A percentile compares a stretch with the other conserved stretches of the same genome.
These are phyloP conservation scores for Crambe crambe DNA, from an alignment of 37 sponge, comb jelly and placozoan species.

Conservation along the genomic window DNA sequence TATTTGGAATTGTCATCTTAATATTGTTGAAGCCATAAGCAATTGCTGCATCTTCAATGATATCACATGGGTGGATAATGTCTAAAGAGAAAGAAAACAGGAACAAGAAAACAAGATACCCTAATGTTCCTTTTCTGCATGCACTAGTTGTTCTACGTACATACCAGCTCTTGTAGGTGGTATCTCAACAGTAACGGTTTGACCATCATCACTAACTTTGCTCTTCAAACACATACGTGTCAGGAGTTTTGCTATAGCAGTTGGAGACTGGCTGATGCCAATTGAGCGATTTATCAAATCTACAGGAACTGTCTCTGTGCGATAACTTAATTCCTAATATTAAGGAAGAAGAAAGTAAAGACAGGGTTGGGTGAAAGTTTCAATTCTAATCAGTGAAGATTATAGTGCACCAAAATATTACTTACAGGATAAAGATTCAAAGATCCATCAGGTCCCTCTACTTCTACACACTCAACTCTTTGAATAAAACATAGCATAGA, in stretches of 20 bases:
- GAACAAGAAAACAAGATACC: no score
- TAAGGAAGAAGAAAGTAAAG: no score
- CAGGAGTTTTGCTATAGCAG: conserved; percentile 69
- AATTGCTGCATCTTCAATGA: conserved; percentile 95
- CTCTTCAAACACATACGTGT: conserved; percentile 89
- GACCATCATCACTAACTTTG: conserved; percentile 46
- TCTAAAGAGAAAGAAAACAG: no score
- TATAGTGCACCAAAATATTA: no score
- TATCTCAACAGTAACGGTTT: conserved; percentile 50
- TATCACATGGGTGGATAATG: conserved; percentile 92
- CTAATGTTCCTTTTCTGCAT: no score
- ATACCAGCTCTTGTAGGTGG: conserved; percentile 87
- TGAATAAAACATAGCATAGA: neutral
- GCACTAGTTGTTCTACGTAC: no score
- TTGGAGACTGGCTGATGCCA: conserved; percentile 69
- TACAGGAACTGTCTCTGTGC: conserved; percentile 58
- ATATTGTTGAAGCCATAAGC: conserved; percentile 97
- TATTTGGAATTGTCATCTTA: conserved; percentile 72
- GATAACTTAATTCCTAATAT: conserved; percentile 75
- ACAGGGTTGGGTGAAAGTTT: no score
- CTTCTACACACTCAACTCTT: conserved; percentile 76
- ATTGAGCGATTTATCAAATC: conserved; percentile 60
- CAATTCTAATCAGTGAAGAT: no score
- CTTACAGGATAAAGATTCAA: conserved; percentile 73
- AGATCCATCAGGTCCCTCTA: conserved; percentile 67